Evolutionary conservation across 1,140 invertebrate genomes (phyloP).

Genomic region (Pseudomyrmex pallidus): DNA sequence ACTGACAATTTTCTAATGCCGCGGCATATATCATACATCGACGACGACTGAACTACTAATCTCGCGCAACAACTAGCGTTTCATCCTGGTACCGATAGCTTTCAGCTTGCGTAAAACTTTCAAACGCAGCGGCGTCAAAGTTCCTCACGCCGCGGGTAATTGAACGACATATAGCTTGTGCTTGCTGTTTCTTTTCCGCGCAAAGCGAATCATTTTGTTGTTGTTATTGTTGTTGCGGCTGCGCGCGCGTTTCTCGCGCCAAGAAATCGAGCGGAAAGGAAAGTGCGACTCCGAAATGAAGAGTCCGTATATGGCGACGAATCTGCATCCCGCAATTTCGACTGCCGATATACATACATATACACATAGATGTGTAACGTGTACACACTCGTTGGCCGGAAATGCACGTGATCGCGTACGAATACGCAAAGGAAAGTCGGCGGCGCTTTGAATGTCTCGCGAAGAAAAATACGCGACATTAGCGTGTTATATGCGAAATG

Average conservation of each 20-base stretch:
- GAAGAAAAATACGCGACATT: slow-evolving; percentile 27
- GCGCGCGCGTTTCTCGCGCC: not conserved
- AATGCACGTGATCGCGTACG: not conserved
- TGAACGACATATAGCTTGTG: slow-evolving; percentile 27
- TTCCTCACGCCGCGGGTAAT: slow-evolving; percentile 11
- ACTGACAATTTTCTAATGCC: slow-evolving; percentile 44
- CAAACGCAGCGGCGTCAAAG: not conserved
- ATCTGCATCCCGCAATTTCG: slow-evolving; percentile 18
- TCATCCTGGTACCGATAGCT: not conserved
- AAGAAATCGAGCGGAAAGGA: slow-evolving; percentile 40
- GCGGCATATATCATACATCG: slow-evolving; percentile 18
- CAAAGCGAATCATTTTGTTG: slow-evolving; percentile 12
- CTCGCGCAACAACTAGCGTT: not conserved
- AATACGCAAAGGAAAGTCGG: slow-evolving; percentile 35
- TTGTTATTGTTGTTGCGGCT: not conserved
- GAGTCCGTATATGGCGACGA: slow-evolving; percentile 45
- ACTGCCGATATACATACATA: slow-evolving; percentile 18
- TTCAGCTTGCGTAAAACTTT: slow-evolving; percentile 3
- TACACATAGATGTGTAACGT: not conserved
- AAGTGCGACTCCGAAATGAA: slow-evolving; percentile 35
- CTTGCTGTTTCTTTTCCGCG: slow-evolving; percentile 2
- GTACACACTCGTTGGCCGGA: not conserved
- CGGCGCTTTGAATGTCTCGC: slow-evolving; percentile 11
- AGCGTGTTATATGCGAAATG: slow-evolving; percentile 49
- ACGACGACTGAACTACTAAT: not conserved